Evolutionary conservation across 35 echinoderm and acorn worm species (phyloP).

Genomic region (Chiridota heheva): DNA sequence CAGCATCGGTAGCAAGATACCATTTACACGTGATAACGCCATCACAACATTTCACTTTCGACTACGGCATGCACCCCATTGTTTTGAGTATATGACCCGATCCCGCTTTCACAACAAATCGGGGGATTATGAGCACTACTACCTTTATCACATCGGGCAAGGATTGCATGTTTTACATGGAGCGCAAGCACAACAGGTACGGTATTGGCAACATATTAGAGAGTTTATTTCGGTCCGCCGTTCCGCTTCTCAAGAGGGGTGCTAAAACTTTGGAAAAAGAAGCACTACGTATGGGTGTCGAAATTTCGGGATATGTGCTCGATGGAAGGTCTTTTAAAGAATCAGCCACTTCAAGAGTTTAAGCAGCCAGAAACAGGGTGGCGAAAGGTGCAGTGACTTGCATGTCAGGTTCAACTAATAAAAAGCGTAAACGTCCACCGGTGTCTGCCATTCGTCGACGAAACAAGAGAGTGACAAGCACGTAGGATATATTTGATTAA

Average conservation of each 20-base stretch:
- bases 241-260: conserved; percentile 24
- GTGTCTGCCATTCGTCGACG: too few species aligned
- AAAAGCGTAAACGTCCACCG: too few species aligned
- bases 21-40: conserved; percentile 46
- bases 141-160: neutral
- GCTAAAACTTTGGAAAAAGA: conserved; percentile 52
- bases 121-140: too few species aligned
- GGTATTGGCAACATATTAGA: conserved; percentile 58
- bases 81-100: neutral
- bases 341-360: neutral
- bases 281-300: conserved; percentile 38
- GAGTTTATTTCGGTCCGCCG: conserved; percentile 40
- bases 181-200: conserved; percentile 10
- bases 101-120: too few species aligned
- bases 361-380: neutral
- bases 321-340: conserved; percentile 3
- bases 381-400: neutral
- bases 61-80: conserved; percentile 15
- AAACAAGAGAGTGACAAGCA: too few species aligned
- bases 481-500: too few species aligned
- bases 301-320: conserved; percentile 51
- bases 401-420: too few species aligned
- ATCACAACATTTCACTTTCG: conserved; percentile 64
- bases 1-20: conserved; percentile 22
- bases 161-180: conserved; percentile 18